phyloP scores from a whole-genome alignment of 2,797 vertebrate species.

The Diplodus sargus region DNA sequence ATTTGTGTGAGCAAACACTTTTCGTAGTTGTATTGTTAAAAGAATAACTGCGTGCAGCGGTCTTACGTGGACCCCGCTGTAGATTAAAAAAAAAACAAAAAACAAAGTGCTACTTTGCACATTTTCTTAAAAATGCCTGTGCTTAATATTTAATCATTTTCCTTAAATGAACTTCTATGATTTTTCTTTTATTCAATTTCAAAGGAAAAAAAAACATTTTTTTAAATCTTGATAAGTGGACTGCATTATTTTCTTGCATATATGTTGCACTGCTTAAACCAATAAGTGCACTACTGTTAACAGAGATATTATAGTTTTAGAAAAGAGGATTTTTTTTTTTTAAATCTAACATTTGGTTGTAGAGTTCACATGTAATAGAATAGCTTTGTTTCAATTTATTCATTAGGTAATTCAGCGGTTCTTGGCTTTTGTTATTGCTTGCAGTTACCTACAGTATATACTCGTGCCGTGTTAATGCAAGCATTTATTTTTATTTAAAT shows the following conservation, averaged over 20 bases:
- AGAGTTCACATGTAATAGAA: conserved; percentile 84
- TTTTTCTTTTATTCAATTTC: conserved; percentile 84
- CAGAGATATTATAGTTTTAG: conserved; percentile 88
- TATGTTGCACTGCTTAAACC: conserved; percentile 92
- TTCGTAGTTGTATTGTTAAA: conserved; percentile 75
- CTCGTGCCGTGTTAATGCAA: conserved; percentile 83
- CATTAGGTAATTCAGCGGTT: conserved; percentile 80
- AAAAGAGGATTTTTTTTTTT: conserved; percentile 79
- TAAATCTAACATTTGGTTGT: conserved; percentile 83
- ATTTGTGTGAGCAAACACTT: conserved; percentile 76
- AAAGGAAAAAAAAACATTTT: conserved; percentile 79
- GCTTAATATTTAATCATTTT: conserved; percentile 87
- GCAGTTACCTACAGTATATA: conserved; percentile 82
- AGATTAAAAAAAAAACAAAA: conserved; percentile 59
- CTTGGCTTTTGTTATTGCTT: conserved; percentile 85
- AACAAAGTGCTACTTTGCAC: conserved; percentile 87
- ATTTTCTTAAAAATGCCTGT: conserved; percentile 87
- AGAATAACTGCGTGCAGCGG: conserved; percentile 74
- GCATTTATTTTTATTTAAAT: conserved; percentile 80
- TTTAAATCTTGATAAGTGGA: conserved; percentile 87
- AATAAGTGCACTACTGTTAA: conserved; percentile 92
- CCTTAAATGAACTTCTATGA: conserved; percentile 82
- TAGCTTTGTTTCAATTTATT: conserved; percentile 82
- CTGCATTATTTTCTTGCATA: conserved; percentile 90
- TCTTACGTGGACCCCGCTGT: conserved; percentile 76